Percentiles rank a stretch among this genome's conserved stretches.
Evolutionary conservation across 1,140 invertebrate genomes (phyloP).

Genomic region (Halesus radiatus): DNA sequence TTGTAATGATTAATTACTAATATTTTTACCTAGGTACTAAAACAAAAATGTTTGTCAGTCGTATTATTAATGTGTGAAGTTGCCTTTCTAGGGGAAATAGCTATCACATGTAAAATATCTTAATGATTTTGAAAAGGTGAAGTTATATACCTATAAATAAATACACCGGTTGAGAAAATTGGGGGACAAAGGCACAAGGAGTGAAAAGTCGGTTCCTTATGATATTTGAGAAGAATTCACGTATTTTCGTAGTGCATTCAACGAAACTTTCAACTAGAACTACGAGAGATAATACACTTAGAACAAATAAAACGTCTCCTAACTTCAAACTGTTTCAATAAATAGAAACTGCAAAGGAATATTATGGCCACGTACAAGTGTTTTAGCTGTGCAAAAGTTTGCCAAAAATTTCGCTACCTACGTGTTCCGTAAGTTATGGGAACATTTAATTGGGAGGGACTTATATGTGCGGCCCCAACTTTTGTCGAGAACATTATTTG

Average conservation of each 20-base stretch:
- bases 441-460: slow-evolving; percentile 36
- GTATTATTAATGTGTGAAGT: too few relatives aligned
- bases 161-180: too few relatives aligned
- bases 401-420: slow-evolving; percentile 40
- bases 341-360: slow-evolving; percentile 40
- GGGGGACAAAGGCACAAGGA: too few relatives aligned
- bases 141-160: too few relatives aligned
- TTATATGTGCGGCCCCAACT: slow-evolving; percentile 31
- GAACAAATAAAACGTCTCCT: neutral
- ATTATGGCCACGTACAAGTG: slow-evolving; percentile 33
- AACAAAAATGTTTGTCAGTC: too few relatives aligned
- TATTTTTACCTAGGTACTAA: too few relatives aligned
- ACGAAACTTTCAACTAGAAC: neutral
- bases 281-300: slow-evolving; percentile 22
- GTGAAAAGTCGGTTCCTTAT: too few relatives aligned
- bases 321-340: slow-evolving; percentile 52
- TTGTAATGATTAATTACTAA: too few relatives aligned
- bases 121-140: too few relatives aligned
- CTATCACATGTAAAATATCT: too few relatives aligned
- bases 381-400: slow-evolving; percentile 19
- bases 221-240: neutral
- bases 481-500: slow-evolving; percentile 17
- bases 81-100: too few relatives aligned
- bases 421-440: slow-evolving; percentile 11
- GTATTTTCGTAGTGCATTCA: slow-evolving; percentile 8